phyloP scores from a whole-genome alignment of 2,113 vertebrate species.

The Corythornis cristatus region DNA sequence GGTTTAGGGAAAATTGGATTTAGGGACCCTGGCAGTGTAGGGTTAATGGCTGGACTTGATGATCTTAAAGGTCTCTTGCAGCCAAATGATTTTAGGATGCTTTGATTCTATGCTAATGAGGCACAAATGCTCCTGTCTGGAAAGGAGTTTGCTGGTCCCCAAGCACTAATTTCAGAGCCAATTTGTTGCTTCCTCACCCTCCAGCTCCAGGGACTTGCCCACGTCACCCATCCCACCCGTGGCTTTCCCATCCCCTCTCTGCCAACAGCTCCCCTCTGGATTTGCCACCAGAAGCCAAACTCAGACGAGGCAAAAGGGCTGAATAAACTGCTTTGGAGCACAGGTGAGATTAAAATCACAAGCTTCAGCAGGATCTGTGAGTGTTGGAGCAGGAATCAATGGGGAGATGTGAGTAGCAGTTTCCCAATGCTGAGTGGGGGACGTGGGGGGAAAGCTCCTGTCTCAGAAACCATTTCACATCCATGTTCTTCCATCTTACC shows the following conservation, averaged over 20 bases:
- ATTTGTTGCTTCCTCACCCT: not conserved
- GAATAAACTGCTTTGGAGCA: rapidly evolving
- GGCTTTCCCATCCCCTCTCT: not conserved
- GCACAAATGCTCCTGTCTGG: not conserved
- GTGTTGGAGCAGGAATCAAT: too few relatives aligned
- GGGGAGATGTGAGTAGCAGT: not conserved
- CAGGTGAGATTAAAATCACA: too few relatives aligned
- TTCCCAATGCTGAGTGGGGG: rapidly evolving
- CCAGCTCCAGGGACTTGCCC: not conserved
- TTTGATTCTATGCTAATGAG: not conserved
- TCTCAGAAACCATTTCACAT: rapidly evolving
- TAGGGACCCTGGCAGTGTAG: too few relatives aligned
- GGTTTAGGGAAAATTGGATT: too few relatives aligned
- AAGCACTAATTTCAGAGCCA: not conserved
- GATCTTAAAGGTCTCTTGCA: too few relatives aligned
- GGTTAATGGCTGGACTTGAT: too few relatives aligned
- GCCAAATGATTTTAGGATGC: too few relatives aligned
- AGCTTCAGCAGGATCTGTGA: not conserved
- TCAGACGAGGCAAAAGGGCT: rapidly evolving
- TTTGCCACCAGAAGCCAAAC: not conserved
- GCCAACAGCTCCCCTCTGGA: not conserved
- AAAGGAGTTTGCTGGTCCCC: not conserved
- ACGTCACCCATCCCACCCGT: not conserved
- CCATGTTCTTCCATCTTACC: too few relatives aligned
- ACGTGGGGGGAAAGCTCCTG: too few relatives aligned